phyloP scores from a whole-genome alignment of 2,888 invertebrate genomes.

The Campaea margaritaria region DNA sequence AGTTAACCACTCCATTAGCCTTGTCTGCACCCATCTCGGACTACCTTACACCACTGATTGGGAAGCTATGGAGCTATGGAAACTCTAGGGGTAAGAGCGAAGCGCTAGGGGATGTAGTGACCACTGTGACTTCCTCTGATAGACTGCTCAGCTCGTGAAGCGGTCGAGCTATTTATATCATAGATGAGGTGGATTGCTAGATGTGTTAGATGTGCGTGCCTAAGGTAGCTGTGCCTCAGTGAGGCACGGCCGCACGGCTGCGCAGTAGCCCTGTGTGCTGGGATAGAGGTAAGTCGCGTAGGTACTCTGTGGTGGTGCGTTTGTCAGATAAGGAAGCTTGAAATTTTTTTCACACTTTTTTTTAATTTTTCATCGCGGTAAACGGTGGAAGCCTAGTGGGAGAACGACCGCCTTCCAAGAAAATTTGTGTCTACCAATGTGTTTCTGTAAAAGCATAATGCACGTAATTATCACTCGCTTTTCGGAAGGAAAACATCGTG shows the following conservation, averaged over 20 bases:
- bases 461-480: too few species aligned
- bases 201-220: slow-evolving; percentile 10
- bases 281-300: too few species aligned
- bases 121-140: slow-evolving; percentile 18
- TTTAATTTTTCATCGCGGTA: too few species aligned
- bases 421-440: too few species aligned
- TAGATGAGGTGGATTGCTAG: slow-evolving; percentile 8
- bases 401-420: too few species aligned
- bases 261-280: too few species aligned
- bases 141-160: slow-evolving; percentile 22
- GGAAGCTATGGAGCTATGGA: neutral
- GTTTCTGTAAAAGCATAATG: too few species aligned
- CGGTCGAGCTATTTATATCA: slow-evolving; percentile 23
- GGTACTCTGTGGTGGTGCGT: too few species aligned
- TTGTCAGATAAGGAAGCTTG: too few species aligned
- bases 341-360: too few species aligned
- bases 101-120: slow-evolving; percentile 1
- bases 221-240: slow-evolving; percentile 10
- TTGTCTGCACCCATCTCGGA: slow-evolving; percentile 76
- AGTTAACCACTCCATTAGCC: slow-evolving; percentile 72
- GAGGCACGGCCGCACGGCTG: slow-evolving; percentile 5
- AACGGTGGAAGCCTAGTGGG: too few species aligned
- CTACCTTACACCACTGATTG: slow-evolving; percentile 18
- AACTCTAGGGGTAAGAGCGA: neutral
- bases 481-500: too few species aligned